phyloP scores from a whole-genome alignment of 2,797 vertebrate genomes.

The Protonibea diacanthus region DNA sequence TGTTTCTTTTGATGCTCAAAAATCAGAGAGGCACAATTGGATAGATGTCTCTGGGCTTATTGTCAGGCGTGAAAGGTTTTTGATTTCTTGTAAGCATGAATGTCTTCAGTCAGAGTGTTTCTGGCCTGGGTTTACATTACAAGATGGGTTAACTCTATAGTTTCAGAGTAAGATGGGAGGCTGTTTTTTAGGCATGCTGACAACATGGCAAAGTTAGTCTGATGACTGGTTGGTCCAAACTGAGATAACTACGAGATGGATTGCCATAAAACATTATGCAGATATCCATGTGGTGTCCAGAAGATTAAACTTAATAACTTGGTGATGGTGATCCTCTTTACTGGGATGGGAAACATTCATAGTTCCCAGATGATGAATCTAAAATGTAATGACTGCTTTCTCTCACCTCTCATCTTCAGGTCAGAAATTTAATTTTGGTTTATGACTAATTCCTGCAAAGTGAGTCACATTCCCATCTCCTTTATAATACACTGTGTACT shows the following conservation, averaged over 20 bases:
- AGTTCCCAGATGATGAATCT: constrained; percentile 1
- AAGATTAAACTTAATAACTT: not conserved
- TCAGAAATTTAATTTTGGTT: not conserved
- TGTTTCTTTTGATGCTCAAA: constrained; percentile 53
- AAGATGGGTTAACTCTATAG: not conserved
- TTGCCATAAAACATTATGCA: not conserved
- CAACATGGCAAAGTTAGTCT: not conserved
- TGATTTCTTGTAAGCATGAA: constrained; percentile 26
- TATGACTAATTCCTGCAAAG: not conserved
- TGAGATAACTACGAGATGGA: not conserved
- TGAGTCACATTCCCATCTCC: no score
- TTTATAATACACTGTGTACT: no score
- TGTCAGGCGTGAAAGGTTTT: constrained; percentile 23
- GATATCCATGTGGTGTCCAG: not conserved
- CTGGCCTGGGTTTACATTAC: not conserved
- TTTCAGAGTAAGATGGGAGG: not conserved
- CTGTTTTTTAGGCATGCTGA: not conserved
- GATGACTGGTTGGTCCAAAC: not conserved
- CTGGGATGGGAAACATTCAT: not conserved
- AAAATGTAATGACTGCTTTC: not conserved
- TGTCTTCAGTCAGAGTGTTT: constrained; percentile 6
- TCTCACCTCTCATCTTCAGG: not conserved
- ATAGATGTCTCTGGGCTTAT: constrained; percentile 38
- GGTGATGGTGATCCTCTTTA: not conserved
- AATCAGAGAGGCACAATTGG: constrained; percentile 38